These are phyloP conservation scores for Trachymyrmex cornetzi DNA, from an alignment of 1,140 invertebrate species.

Conservation along the genomic window DNA sequence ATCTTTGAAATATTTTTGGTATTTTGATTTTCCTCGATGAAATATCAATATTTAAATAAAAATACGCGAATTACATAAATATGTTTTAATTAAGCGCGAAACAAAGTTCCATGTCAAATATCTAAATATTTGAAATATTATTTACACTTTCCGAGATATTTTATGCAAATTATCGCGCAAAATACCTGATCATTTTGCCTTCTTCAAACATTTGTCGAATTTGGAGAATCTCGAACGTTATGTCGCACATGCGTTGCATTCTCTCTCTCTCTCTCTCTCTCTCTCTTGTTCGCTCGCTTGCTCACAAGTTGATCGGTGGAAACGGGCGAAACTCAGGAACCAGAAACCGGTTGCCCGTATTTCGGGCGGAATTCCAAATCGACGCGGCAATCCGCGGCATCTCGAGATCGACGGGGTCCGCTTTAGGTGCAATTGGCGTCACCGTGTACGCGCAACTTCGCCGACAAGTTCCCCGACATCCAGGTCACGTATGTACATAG, in stretches of 20 bases:
- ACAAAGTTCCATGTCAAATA: not conserved
- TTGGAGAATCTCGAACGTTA: constrained; percentile 17
- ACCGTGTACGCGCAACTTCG: constrained; percentile 60
- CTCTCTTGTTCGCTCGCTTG: too few species aligned
- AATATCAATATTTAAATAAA: not conserved
- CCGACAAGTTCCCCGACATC: constrained; percentile 41
- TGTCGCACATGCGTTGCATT: not conserved
- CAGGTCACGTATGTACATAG: constrained; percentile 64
- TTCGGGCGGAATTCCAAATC: constrained; percentile 63
- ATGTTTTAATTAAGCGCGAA: constrained; percentile 18
- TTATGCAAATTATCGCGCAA: not conserved
- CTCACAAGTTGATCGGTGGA: constrained; percentile 5
- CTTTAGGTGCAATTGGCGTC: constrained; percentile 64
- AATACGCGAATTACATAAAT: not conserved
- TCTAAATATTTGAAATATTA: constrained; percentile 13
- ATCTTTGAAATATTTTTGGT: not conserved
- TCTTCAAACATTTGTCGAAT: constrained; percentile 47
- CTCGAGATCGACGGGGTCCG: constrained; percentile 62
- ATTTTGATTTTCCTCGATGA: not conserved
- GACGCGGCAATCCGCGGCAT: constrained; percentile 56
- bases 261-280: constrained; percentile 8
- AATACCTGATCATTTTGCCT: constrained; percentile 11
- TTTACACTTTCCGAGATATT: not conserved
- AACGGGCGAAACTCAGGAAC: constrained; percentile 8
- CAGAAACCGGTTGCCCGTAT: constrained; percentile 50